Base-by-base conservation (phyloP, 2,888 invertebrate species). In the Thera britannica region DNA sequence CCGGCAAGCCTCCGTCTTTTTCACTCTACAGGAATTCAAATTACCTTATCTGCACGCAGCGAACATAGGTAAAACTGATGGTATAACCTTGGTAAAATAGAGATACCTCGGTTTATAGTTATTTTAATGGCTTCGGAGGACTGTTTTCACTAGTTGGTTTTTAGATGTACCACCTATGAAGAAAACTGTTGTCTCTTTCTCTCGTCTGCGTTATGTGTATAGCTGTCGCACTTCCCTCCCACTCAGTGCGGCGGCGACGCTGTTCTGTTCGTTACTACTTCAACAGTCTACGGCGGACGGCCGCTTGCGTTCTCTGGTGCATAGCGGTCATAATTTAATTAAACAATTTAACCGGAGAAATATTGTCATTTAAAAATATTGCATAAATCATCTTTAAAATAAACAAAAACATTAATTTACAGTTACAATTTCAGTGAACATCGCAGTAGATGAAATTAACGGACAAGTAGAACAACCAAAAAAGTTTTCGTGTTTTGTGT, bases 1-100 rank as follows among this genome's bases (percentile, higher is more conserved):
- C 77, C 81, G 76, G 79, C 79, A 78, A 89, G 83, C 88, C 86
- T 90, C 86, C 77, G 84, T 92, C 90, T 90, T 92, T 90, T 89
- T 93, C 91, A 85, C 90, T 90, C 92, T 79, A 79, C 84, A 86
- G 90, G 92, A 90, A 93, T 93, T 90, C 86, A 86, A 91, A 92
- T 90, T 88, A 86, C 89, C 89, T 90, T 92, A 92, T 90, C 89
- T 88, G 90, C 86, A 88, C 86, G 86, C 87, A 82, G 85, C 80
- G 77, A 76, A 79, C 84, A 86, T 92, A 93, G 91, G 92, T 92
- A 90, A 90, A 90, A 92, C 93, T 86, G n/a, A n/a, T n/a, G 80
- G 88, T 92, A 89, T 90, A 86, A 92, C 74, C 72, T 79, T 80
- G 81, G 78, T 71, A 87, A 87, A 86, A 81, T 87, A 75, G 72